These are phyloP conservation scores for Bungarus multicinctus DNA, from an alignment of 2,113 vertebrate genomes.

Conservation along the genomic window DNA sequence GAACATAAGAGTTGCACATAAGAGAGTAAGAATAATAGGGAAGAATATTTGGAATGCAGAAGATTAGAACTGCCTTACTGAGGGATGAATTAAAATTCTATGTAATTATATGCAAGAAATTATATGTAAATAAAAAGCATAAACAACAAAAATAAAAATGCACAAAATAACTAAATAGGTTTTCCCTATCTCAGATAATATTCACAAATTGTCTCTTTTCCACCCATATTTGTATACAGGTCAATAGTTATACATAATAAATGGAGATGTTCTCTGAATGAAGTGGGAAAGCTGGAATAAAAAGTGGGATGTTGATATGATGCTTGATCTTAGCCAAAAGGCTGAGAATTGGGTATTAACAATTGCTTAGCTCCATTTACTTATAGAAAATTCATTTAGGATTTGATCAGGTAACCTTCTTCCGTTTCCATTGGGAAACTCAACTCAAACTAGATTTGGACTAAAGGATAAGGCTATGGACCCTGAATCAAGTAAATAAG, in stretches of 20 bases:
- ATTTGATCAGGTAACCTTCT: neutral
- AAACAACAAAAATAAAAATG: neutral
- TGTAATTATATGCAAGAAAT: neutral
- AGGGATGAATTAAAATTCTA: neutral
- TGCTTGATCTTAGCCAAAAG: neutral
- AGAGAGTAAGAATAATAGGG: neutral
- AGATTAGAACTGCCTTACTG: neutral
- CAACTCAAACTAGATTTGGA: neutral
- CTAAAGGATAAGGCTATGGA: neutral
- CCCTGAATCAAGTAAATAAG: conserved; percentile 8
- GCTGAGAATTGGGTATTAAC: neutral
- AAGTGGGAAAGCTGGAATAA: neutral
- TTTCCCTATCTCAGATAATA: neutral
- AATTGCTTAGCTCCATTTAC: neutral
- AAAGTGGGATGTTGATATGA: neutral
- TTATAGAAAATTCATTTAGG: neutral
- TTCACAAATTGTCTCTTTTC: neutral
- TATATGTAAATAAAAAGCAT: neutral
- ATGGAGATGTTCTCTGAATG: neutral
- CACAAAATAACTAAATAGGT: neutral
- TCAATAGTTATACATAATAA: neutral
- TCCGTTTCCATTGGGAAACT: neutral
- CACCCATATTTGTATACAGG: neutral
- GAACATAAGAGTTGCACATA: neutral
- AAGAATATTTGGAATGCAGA: neutral